phyloP scores from a whole-genome alignment of 2,113 vertebrate species.

The Ochotona curzoniae region DNA sequence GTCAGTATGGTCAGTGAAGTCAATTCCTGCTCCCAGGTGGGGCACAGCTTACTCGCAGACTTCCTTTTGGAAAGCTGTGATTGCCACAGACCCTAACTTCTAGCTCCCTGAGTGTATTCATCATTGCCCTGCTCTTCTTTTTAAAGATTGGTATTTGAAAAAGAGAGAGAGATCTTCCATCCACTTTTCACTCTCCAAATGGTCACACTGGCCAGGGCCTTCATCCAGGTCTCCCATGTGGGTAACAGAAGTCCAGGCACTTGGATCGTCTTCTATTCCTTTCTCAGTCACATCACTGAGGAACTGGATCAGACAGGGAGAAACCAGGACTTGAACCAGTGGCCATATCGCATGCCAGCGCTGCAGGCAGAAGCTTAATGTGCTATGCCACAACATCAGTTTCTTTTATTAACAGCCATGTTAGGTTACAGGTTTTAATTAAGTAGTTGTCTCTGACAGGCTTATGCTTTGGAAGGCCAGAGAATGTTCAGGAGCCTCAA shows the following conservation, averaged over 20 bases:
- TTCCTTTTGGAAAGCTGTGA: background rate
- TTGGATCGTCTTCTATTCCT: too few species aligned
- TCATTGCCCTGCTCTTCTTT: background rate
- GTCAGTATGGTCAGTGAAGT: background rate
- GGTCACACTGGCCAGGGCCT: too few species aligned
- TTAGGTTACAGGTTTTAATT: background rate
- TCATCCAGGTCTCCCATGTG: too few species aligned
- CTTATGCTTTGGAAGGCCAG: conserved; percentile 20
- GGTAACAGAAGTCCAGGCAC: too few species aligned
- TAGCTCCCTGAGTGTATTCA: background rate
- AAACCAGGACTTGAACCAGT: too few species aligned
- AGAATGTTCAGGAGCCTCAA: background rate
- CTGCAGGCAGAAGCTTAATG: too few species aligned
- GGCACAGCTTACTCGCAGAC: background rate
- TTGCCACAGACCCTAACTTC: background rate
- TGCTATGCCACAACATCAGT: background rate
- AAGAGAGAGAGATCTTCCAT: too few species aligned
- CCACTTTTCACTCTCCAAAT: too few species aligned
- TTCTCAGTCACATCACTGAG: too few species aligned
- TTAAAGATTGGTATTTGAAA: too few species aligned
- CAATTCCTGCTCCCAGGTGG: background rate
- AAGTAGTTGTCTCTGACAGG: background rate
- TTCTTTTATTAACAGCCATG: background rate
- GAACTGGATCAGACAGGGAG: too few species aligned
- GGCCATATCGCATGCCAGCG: too few species aligned